Evolutionary conservation across 2,113 vertebrate species (phyloP).

Genomic region (Shinisaurus crocodilurus): DNA sequence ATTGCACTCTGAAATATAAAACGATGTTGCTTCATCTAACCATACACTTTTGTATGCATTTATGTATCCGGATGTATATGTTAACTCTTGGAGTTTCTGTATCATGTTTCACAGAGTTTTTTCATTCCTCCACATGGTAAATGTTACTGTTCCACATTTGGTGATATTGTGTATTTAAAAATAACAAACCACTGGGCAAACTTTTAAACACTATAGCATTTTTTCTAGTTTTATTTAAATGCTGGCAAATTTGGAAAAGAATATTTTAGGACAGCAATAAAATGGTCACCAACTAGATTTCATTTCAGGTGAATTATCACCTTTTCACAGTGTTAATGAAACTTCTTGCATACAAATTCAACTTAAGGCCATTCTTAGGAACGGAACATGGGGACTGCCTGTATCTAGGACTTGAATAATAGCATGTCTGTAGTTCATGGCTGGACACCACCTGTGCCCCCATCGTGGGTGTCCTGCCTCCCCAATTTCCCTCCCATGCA

Average conservation of each 20-base stretch:
- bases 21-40: slow-evolving; percentile 46
- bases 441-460: too few species aligned
- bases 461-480: too few species aligned
- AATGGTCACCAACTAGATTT: slow-evolving; percentile 37
- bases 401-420: too few species aligned
- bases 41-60: slow-evolving; percentile 48
- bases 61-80: slow-evolving; percentile 46
- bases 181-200: slow-evolving; percentile 38
- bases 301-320: slow-evolving; percentile 47
- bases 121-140: slow-evolving; percentile 56
- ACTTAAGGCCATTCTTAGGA: too few species aligned
- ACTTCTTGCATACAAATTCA: too few species aligned
- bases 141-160: slow-evolving; percentile 46
- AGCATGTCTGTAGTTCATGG: too few species aligned
- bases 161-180: slow-evolving; percentile 22
- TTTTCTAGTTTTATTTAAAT: slow-evolving; percentile 4
- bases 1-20: slow-evolving; percentile 43
- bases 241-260: neutral
- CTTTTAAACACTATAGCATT: neutral
- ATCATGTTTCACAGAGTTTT: slow-evolving; percentile 46
- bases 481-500: too few species aligned
- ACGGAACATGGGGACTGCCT: too few species aligned
- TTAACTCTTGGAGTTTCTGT: slow-evolving; percentile 51
- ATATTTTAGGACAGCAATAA: slow-evolving; percentile 23
- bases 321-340: slow-evolving; percentile 43